Percentiles rank a stretch among this genome's conserved stretches.
phyloP scores from a whole-genome alignment of 2,797 vertebrate species.

The Thunnus albacares region DNA sequence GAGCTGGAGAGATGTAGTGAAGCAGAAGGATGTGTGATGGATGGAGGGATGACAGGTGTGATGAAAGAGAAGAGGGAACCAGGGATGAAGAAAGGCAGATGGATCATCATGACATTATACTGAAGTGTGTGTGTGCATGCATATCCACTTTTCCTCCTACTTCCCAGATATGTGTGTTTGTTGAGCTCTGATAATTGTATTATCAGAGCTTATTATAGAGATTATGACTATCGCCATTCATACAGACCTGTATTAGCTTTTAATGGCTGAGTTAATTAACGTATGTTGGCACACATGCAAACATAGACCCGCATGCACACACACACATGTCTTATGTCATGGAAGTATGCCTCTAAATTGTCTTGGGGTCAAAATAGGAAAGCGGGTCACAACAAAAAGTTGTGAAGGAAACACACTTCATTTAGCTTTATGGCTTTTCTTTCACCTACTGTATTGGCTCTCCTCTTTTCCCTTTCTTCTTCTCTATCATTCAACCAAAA shows the following conservation, averaged over 20 bases:
- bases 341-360: not conserved
- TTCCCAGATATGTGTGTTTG: conserved; percentile 18
- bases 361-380: not conserved
- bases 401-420: not conserved
- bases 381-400: not conserved
- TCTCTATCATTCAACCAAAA: not conserved
- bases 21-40: conserved; percentile 69
- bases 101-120: conserved; percentile 66
- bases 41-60: conserved; percentile 70
- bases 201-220: conserved; percentile 37
- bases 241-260: conserved; percentile 31
- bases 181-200: conserved; percentile 30
- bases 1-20: conserved; percentile 48
- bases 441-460: not conserved
- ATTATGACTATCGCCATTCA: conserved; percentile 34
- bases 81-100: conserved; percentile 70
- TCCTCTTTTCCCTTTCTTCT: not conserved
- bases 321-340: not conserved
- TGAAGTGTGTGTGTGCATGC: conserved; percentile 22
- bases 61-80: conserved; percentile 67
- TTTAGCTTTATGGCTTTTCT: not conserved
- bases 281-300: not conserved
- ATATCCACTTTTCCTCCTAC: conserved; percentile 13
- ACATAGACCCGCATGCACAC: not conserved
- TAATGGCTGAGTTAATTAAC: conserved; percentile 26